These are phyloP conservation scores for Gastracanthus pulcherrimus DNA, from an alignment of 2,888 invertebrate species.

Conservation along the genomic window DNA sequence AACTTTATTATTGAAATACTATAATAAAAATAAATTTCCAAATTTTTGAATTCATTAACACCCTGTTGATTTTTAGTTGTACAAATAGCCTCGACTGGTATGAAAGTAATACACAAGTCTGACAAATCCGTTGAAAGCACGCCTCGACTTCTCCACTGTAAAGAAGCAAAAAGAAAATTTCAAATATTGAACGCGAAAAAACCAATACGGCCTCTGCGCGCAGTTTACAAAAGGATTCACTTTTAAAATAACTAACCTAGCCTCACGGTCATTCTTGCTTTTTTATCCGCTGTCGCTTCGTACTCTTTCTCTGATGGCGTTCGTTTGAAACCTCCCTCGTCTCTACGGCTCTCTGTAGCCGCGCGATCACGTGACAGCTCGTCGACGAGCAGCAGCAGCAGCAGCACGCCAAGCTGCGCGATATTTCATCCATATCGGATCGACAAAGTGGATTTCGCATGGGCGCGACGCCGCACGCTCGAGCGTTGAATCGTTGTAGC, in stretches of 20 bases:
- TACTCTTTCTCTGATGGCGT: neutral
- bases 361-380: constrained; percentile 57
- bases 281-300: neutral
- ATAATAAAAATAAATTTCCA: no score
- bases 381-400: no score
- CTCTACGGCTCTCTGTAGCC: neutral
- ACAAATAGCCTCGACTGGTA: no score
- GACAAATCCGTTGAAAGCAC: no score
- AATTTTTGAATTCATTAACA: no score
- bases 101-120: no score
- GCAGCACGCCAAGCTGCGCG: constrained; percentile 59
- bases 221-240: neutral
- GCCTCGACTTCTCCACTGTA: no score
- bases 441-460: constrained; percentile 40
- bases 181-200: neutral
- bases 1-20: no score
- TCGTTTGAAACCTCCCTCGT: neutral
- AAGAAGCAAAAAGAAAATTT: neutral
- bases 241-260: neutral
- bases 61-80: no score
- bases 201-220: neutral
- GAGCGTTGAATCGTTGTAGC: neutral
- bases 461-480: neutral
- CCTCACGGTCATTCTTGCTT: neutral
- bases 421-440: constrained; percentile 56